Conservation (phyloP, 2,797 vertebrate genomes). For the Triplophysa yarkandensis region DNA sequence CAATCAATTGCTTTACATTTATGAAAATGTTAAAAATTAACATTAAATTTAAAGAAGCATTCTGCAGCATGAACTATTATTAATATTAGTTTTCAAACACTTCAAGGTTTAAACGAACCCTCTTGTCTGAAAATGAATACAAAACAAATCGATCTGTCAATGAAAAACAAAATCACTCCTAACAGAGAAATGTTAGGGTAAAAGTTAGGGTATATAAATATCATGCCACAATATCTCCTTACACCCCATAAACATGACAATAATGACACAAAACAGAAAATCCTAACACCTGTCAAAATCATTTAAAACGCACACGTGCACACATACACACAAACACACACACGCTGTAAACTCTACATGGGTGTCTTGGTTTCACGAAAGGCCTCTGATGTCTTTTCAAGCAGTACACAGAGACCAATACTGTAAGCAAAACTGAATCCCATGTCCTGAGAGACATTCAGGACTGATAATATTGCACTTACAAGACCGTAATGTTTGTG, state of each 20-base stretch:
- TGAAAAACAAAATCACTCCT: too few species aligned
- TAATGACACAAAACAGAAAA: background rate
- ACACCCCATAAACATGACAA: background rate
- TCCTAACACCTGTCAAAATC: background rate
- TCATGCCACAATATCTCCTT: too few species aligned
- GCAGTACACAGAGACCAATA: background rate
- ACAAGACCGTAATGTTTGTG: slow-evolving; percentile 3
- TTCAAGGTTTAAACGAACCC: too few species aligned
- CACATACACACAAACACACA: background rate
- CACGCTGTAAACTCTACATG: background rate
- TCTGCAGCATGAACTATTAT: too few species aligned
- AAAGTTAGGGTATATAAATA: too few species aligned
- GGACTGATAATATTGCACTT: slow-evolving; percentile 24
- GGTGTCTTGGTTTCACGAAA: background rate
- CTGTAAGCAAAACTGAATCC: background rate
- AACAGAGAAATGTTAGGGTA: too few species aligned
- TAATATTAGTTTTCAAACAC: too few species aligned
- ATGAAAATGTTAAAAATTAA: too few species aligned
- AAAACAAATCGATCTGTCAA: too few species aligned
- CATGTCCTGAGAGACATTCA: background rate
- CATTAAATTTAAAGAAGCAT: too few species aligned
- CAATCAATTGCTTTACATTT: too few species aligned
- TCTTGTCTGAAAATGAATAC: too few species aligned
- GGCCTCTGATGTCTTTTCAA: background rate
- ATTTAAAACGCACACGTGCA: background rate